Evolutionary conservation across 2,113 vertebrate genomes (phyloP), one percentile per base, ranked within the genome.

Genomic region (Neoarius graeffei): DNA sequence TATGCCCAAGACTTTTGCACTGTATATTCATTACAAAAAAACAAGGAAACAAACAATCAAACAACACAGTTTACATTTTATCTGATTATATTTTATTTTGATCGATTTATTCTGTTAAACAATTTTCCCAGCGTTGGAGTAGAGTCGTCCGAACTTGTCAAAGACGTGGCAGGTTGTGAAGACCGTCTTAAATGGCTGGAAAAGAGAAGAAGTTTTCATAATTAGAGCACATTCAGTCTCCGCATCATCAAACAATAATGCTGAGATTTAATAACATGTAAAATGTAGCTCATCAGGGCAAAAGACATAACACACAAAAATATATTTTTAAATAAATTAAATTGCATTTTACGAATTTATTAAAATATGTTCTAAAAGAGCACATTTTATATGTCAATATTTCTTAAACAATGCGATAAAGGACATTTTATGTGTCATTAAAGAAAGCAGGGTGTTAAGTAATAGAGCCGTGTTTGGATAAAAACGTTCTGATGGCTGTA

Each of bases 101-200:
- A 42, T 4, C 42, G 23, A 57, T 57, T 80, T 84, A 79, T 76
- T 86, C 60, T 54, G 62, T 67, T 90, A 96, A 7, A 95, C 88
- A 89, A 95, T 94, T 91, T 95, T 91, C 23, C 95, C 96, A 90
- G 95, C 73, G 88, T 93, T 95, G 88, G 96, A 97, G 91, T 95
- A 96, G 15, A 92, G 89, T 91, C 94, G 94, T 89, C 95, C 95
- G 91, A 94, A 96, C 85, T 94, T 96, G 50, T 96, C 95, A 3
- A 97, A 97, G 86, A 97, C 91, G n/a, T 90, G 88, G 90, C 96
- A 94, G 0, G 95, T 92, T 82, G 96, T 92, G 56, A 96, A 93
- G 42, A 94, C 88, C 0, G 94, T 96, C 91, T 95, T 94, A 90
- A 97, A 97, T 80, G 95, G 93, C 97, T 98, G 93, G 88, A 93